phyloP scores from a whole-genome alignment of 2,888 invertebrate genomes.

The Trissolcus brochymenae region DNA sequence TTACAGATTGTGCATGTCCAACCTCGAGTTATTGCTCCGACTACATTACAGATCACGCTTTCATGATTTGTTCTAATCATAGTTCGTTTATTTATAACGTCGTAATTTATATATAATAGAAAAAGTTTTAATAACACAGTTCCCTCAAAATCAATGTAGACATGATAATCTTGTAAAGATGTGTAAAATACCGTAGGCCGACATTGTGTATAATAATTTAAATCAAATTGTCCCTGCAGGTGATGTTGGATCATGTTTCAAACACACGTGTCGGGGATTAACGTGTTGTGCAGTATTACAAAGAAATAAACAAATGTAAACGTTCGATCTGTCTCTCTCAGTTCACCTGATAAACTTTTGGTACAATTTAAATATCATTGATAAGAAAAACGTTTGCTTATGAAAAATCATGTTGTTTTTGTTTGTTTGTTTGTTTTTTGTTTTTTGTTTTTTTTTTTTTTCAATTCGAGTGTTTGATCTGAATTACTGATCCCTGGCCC shows the following conservation, averaged over 20 bases:
- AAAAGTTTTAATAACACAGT: no score
- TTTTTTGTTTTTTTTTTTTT: no score
- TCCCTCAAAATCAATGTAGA: conserved; percentile 43
- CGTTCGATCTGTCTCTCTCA: no score
- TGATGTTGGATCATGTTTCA: conserved; percentile 59
- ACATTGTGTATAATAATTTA: conserved; percentile 65
- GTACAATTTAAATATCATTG: no score
- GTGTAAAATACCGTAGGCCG: conserved; percentile 62
- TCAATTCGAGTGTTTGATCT: neutral
- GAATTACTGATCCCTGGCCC: conserved; percentile 15
- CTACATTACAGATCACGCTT: neutral
- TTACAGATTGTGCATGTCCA: conserved; percentile 18
- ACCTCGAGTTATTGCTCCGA: neutral
- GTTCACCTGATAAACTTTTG: no score
- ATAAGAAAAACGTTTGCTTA: neutral
- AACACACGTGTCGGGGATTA: conserved; percentile 59
- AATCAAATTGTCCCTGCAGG: conserved; percentile 59
- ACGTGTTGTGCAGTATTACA: conserved; percentile 73
- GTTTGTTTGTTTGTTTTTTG: no score
- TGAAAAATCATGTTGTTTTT: neutral
- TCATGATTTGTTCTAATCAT: neutral
- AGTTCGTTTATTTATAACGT: neutral
- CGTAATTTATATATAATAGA: conserved; percentile 3
- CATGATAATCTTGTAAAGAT: conserved; percentile 62
- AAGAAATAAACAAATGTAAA: conserved; percentile 66